Percentiles rank a stretch among this genome's conserved stretches.
Conservation (phyloP, 2,797 vertebrate genomes). For the Megaceryle alcyon region DNA sequence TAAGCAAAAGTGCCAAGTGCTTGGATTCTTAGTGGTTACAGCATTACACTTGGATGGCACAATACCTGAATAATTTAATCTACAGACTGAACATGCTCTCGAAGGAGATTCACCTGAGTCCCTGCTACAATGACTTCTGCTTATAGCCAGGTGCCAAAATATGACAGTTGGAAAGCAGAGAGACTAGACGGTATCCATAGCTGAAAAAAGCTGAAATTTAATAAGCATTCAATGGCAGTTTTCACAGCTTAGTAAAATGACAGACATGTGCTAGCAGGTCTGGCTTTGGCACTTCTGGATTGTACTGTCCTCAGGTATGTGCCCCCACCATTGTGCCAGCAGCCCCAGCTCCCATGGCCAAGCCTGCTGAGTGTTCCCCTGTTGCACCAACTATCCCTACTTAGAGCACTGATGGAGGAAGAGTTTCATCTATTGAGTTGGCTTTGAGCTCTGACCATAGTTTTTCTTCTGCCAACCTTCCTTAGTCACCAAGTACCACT, state of each 20-base stretch:
- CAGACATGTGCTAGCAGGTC: slow-evolving; percentile 5
- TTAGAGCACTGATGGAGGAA: not conserved
- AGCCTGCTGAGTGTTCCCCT: not conserved
- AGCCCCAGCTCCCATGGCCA: fast-evolving
- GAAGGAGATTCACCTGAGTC: not conserved
- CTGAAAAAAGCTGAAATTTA: slow-evolving; percentile 44
- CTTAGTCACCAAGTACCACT: not conserved
- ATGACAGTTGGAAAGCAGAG: not conserved
- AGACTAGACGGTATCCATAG: not conserved
- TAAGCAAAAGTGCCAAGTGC: not conserved
- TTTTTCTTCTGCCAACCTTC: not conserved
- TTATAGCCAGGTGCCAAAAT: slow-evolving; percentile 26
- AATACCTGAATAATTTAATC: not conserved
- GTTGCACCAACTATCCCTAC: not conserved
- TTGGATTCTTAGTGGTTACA: not conserved
- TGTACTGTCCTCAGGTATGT: not conserved
- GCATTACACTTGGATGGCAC: not conserved
- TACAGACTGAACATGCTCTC: not conserved
- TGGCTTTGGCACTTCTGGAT: not conserved
- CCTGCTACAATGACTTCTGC: not conserved
- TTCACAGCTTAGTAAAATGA: slow-evolving; percentile 18
- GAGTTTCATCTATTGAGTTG: fast-evolving
- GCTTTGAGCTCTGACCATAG: fast-evolving
- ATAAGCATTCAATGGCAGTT: slow-evolving; percentile 11
- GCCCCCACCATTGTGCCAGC: not conserved